Evolutionary conservation across 2,888 invertebrate species (phyloP).

Genomic region (Microctonus brassicae): DNA sequence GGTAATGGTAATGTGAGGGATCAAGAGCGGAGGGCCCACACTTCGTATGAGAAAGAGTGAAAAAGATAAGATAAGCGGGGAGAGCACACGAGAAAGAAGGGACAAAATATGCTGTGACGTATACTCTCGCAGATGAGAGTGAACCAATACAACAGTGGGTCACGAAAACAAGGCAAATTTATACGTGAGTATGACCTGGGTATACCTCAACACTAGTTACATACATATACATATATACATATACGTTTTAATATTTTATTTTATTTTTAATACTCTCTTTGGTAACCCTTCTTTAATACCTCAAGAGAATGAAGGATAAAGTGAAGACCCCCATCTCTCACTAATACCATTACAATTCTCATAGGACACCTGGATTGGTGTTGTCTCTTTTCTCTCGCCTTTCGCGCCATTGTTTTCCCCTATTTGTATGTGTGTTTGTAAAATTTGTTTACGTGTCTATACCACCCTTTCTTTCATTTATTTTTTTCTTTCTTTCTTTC

Average conservation of each 20-base stretch:
- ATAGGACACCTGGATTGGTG: slow-evolving; percentile 1
- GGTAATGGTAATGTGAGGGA: slow-evolving; percentile 4
- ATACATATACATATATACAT: too few species aligned
- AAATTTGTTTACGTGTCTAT: background rate
- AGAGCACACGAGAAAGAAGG: background rate
- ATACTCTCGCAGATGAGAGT: background rate
- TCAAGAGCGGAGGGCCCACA: background rate
- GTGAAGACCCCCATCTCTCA: background rate
- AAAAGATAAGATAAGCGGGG: background rate
- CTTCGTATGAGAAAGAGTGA: background rate
- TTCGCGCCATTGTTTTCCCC: background rate
- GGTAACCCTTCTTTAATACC: background rate
- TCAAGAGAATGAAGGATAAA: background rate
- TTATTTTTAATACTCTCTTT: background rate
- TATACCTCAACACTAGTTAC: background rate
- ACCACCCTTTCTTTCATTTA: background rate
- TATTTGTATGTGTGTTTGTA: background rate
- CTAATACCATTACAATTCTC: background rate
- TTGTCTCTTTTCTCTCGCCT: background rate
- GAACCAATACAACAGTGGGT: background rate
- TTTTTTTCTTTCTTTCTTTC: background rate
- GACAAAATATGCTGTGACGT: background rate
- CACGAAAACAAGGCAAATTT: background rate
- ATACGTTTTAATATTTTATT: too few species aligned
- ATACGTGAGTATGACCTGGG: background rate